Conservation (phyloP, 2,888 invertebrate genomes). For the Caenorhabditis panamensis region DNA sequence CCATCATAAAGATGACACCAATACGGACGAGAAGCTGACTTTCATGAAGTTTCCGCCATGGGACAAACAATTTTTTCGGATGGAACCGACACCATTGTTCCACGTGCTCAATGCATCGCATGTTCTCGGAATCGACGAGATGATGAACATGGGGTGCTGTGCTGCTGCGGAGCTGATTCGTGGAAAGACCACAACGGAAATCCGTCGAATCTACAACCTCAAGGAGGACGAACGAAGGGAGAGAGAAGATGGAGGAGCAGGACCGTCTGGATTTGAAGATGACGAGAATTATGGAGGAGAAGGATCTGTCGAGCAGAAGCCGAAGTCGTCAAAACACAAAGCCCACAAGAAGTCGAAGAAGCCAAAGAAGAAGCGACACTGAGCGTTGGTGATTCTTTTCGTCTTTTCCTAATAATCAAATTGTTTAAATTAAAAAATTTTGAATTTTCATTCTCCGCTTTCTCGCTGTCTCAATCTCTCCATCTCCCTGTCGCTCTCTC, state of each 20-base stretch:
- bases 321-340: neutral
- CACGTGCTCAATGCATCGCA: conserved; percentile 24
- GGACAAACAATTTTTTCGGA: conserved; percentile 36
- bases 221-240: conserved; percentile 15
- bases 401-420: neutral
- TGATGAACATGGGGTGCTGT: conserved; percentile 34
- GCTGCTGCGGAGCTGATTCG: conserved; percentile 31
- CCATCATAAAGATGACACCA: conserved; percentile 3
- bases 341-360: neutral
- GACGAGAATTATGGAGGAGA: neutral
- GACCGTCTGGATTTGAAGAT: conserved; percentile 3
- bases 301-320: neutral
- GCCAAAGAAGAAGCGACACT: neutral
- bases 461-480: too few relatives aligned
- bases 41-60: neutral
- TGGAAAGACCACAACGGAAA: conserved; percentile 33
- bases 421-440: neutral
- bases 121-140: conserved; percentile 15
- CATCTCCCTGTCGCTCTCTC: too few relatives aligned
- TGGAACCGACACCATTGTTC: conserved; percentile 14
- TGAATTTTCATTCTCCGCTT: too few relatives aligned
- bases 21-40: neutral
- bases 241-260: neutral
- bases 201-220: conserved; percentile 31
- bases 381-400: neutral